Evolutionary conservation across 2,888 invertebrate genomes (phyloP), one percentile per base, ranked within the genome.

Genomic region (Luperina testacea): DNA sequence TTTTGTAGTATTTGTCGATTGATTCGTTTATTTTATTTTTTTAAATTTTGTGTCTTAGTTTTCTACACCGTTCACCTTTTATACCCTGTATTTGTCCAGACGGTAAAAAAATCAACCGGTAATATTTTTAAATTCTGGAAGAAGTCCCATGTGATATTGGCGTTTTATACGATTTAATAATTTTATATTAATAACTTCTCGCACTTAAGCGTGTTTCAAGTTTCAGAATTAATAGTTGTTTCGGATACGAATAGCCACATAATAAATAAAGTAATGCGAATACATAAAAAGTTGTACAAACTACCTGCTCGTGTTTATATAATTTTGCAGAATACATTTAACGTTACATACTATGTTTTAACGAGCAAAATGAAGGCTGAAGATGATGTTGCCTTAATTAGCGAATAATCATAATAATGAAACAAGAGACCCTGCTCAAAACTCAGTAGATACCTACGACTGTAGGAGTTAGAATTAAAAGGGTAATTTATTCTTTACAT

Each of bases 361-460:
- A 9, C 6, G 2, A 48, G 27, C 17, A 42, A 38, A 80, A 51
- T 2, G 13, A 80, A 11, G 51, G n/a, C 24, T 63, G n/a, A 67
- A 67, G 59, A 75, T 68, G 67, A 27, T 61, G 24, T 81, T 48
- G 27, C 63, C 27, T 24, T 80, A 84, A 84, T 74, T 71, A 84
- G 27, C 0, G 17, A 65, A 65, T 73, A 61, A 61, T 71, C 32
- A n/a, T 53, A 68, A 42, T 64, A 42, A 57, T 69, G 6, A 76
- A 81, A 80, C 63, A 57, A 68, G 57, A 53, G 32, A 57, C 17
- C 27, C 15, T 38, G 20, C 2, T 48, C 38, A 24, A 20, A 65
- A 73, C 24, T 24, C 27, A 59, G 38, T 2, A 27, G 15, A 17
- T 72, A 63, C 15, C 17, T 24, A 57, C 45, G n/a, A 68, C 51